Percentiles rank a stretch among this genome's conserved stretches.
Conservation (phyloP, 2,797 vertebrate species). For the Sebastiscus tertius region DNA sequence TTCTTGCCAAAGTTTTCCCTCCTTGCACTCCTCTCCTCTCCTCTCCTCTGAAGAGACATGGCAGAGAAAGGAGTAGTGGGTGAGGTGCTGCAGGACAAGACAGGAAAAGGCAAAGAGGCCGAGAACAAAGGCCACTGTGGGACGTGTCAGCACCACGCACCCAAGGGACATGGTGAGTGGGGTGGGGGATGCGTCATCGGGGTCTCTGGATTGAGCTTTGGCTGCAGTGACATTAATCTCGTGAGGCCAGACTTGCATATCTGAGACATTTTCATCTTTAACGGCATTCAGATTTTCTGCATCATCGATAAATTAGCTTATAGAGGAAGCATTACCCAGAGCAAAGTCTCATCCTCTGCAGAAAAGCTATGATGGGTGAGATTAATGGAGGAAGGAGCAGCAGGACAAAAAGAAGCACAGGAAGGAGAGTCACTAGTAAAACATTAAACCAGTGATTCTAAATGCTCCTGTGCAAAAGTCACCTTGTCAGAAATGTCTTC, state of each 20-base stretch:
- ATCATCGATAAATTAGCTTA: background rate
- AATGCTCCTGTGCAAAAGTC: slow-evolving; percentile 30
- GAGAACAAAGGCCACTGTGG: slow-evolving; percentile 71
- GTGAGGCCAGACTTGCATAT: background rate
- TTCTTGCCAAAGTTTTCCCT: slow-evolving; percentile 47
- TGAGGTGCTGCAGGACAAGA: slow-evolving; percentile 49
- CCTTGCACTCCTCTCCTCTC: slow-evolving; percentile 19
- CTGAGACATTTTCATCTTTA: background rate
- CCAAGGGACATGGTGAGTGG: slow-evolving; percentile 74
- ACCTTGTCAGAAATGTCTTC: slow-evolving; percentile 44
- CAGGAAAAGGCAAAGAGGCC: slow-evolving; percentile 54
- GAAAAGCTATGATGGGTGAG: background rate
- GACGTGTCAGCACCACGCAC: slow-evolving; percentile 57
- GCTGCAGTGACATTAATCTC: background rate
- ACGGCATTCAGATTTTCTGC: background rate
- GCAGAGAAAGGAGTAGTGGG: slow-evolving; percentile 51
- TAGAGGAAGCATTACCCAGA: background rate
- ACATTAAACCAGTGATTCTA: slow-evolving; percentile 38
- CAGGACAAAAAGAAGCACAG: background rate
- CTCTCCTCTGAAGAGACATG: slow-evolving; percentile 69
- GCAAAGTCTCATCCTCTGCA: slow-evolving; percentile 19
- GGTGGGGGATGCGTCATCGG: slow-evolving; percentile 27
- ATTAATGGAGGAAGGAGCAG: background rate
- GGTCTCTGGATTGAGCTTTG: slow-evolving; percentile 41
- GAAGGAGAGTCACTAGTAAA: slow-evolving; percentile 4